Base-by-base conservation (phyloP, 2,797 vertebrate species). In the Poecilia wingei region DNA sequence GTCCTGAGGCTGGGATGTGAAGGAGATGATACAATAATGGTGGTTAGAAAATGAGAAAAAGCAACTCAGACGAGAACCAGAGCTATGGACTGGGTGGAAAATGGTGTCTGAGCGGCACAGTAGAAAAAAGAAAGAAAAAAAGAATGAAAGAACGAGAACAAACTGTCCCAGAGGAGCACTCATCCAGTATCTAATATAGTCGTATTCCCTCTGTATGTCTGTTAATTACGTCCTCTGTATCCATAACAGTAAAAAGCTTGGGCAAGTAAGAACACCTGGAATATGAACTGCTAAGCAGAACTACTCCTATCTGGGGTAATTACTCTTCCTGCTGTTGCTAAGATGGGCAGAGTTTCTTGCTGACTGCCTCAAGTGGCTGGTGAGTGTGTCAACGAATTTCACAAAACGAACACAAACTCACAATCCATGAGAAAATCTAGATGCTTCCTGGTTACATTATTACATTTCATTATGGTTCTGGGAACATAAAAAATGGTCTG, bases 221-320 rank as follows among this genome's bases (percentile, higher is more conserved):
- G 90, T 94, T 94, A 94, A 94, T 94, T 94, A 94, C 90, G 84
- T 94, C 85, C 92, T 89, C 79, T 81, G 88, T 87, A 89, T 66
- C 83, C 85, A 57, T 87, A 83, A 51, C 49, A 45, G 55, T 31
- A 78, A 75, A 79, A 46, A 79, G 55, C 76, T 51, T 4, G 1
- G 76, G 75, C 76, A 87, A 80, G 83, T 72, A 77, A 80, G 83
- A 82, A 88, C 86, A 92, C 91, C 88, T 86, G 88, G 76, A 88
- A 87, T 89, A 88, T 84, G 85, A 88, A 84, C 70, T 14, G 81
- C 89, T 6, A 73, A 70, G 82, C 86, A 91, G 81, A 92, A 75
- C 47, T 6, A 77, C 86, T 79, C 81, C 43, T 79, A 93, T 90
- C 88, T 92, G 90, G 93, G 91, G 92, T 92, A 92, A 92, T 93